phyloP scores from a whole-genome alignment of 2,797 vertebrate genomes.

The Eulemur rubriventer region DNA sequence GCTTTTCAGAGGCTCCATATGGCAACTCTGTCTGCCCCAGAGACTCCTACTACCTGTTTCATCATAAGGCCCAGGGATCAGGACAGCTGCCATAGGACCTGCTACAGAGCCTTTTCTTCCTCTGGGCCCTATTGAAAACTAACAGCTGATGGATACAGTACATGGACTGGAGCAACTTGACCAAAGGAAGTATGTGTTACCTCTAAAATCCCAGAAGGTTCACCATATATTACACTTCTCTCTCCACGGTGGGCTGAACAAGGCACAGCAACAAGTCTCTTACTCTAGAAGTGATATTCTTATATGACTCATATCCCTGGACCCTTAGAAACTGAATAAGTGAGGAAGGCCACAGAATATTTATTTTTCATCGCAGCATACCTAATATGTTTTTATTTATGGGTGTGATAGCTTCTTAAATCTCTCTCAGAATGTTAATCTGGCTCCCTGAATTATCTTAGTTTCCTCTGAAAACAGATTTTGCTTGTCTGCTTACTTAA shows the following conservation, averaged over 20 bases:
- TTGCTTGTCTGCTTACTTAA: not conserved
- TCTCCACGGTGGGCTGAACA: not conserved
- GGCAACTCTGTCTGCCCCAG: not conserved
- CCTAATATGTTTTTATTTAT: not conserved
- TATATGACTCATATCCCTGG: not conserved
- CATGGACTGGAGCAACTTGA: not conserved
- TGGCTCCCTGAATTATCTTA: not conserved
- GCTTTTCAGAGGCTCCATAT: not conserved
- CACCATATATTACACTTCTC: too few species aligned
- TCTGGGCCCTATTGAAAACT: not conserved
- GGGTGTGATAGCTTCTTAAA: not conserved
- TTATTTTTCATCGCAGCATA: not conserved
- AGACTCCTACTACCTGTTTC: not conserved
- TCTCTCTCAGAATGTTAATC: not conserved
- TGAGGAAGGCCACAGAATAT: not conserved
- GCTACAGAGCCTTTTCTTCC: not conserved
- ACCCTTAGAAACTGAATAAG: not conserved
- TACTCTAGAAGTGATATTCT: not conserved
- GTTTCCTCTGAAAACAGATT: not conserved
- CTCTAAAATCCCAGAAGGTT: not conserved
- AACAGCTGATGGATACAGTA: not conserved
- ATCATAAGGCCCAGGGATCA: not conserved
- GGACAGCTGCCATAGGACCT: not conserved
- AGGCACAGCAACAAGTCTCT: not conserved
- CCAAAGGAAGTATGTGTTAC: not conserved